phyloP scores from a whole-genome alignment of 2,113 vertebrate species.

The Siphamia tubifer region DNA sequence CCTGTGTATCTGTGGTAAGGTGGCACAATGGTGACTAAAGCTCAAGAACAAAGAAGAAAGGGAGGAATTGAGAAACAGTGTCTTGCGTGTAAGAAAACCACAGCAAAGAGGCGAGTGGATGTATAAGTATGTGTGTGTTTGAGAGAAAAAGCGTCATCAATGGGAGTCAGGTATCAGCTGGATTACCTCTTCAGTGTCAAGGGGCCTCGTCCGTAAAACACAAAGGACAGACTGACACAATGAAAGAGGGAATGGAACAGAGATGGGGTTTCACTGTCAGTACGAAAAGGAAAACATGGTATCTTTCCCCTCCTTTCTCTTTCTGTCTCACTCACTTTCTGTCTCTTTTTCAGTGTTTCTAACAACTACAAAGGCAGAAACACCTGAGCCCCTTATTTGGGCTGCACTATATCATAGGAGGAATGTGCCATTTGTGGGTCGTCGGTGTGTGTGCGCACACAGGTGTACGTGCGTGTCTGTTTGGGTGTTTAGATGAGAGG shows the following conservation, averaged over 20 bases:
- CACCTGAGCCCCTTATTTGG: conserved; percentile 62
- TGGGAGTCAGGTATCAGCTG: conserved; percentile 75
- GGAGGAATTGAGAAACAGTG: conserved; percentile 8
- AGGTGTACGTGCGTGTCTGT: conserved; percentile 2
- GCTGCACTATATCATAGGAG: conserved; percentile 55
- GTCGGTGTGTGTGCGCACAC: not conserved
- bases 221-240: conserved; percentile 75
- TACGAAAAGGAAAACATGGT: conserved; percentile 74
- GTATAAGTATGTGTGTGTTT: conserved; percentile 19
- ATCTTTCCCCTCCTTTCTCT: conserved; percentile 32
- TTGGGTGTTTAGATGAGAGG: conserved; percentile 21
- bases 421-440: conserved; percentile 59
- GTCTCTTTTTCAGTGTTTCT: conserved; percentile 45
- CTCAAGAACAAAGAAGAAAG: conserved; percentile 27
- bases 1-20: conserved; percentile 20
- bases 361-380: conserved; percentile 62
- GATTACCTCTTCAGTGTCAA: conserved; percentile 67
- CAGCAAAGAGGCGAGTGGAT: conserved; percentile 18
- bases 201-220: conserved; percentile 63
- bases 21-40: conserved; percentile 7
- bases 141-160: conserved; percentile 47
- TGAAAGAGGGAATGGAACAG: conserved; percentile 71
- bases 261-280: conserved; percentile 76
- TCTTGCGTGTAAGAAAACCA: conserved; percentile 3
- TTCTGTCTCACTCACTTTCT: conserved; percentile 51